Percentiles rank a stretch among this genome's conserved stretches.
These are phyloP conservation scores for Sceloporus tristichus DNA, from an alignment of 2,113 vertebrate genomes.

Conservation along the genomic window DNA sequence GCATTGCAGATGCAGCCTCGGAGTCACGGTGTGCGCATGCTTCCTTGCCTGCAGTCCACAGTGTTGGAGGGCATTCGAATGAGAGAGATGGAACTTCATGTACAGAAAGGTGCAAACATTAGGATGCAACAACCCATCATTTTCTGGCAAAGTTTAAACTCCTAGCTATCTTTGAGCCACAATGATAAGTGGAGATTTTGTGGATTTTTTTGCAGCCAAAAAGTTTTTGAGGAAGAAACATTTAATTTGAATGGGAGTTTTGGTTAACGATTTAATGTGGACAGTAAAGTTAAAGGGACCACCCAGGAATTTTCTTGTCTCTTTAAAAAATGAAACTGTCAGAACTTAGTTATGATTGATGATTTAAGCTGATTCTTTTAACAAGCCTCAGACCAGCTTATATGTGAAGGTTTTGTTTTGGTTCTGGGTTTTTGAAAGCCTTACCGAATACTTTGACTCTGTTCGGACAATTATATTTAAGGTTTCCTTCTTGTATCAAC, in stretches of 20 bases:
- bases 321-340: slow-evolving; percentile 26
- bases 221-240: background rate
- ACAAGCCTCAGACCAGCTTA: slow-evolving; percentile 31
- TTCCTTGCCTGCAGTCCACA: no score
- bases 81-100: background rate
- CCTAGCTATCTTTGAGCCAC: slow-evolving; percentile 21
- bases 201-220: slow-evolving; percentile 29
- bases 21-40: no score
- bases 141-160: background rate
- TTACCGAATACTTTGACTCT: background rate
- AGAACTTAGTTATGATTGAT: slow-evolving; percentile 18
- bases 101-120: background rate
- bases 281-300: background rate
- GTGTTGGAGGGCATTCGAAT: background rate
- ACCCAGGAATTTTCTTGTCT: slow-evolving; percentile 10
- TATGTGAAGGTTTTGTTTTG: slow-evolving; percentile 11
- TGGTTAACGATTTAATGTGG: background rate
- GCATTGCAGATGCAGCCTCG: no score
- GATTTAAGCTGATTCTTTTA: background rate
- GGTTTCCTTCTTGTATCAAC: slow-evolving; percentile 16
- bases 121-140: background rate
- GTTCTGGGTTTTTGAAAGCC: background rate
- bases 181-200: slow-evolving; percentile 13
- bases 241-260: slow-evolving; percentile 26
- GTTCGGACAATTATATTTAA: background rate